Conservation (phyloP, 1,140 invertebrate genomes). For the Cotesia chilonis region DNA sequence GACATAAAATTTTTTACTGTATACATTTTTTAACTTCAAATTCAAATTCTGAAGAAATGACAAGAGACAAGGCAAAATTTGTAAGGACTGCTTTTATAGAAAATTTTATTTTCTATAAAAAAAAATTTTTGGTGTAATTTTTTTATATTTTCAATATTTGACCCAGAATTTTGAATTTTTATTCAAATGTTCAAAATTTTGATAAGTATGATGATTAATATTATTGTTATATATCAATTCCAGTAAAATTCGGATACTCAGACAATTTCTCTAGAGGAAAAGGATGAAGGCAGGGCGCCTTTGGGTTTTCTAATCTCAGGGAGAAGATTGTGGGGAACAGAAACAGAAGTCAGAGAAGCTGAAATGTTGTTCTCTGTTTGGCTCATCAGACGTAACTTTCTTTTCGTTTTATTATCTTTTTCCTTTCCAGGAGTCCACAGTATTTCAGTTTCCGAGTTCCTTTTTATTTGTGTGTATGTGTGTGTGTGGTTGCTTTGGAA, state of each 20-base stretch:
- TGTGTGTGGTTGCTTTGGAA: too few species aligned
- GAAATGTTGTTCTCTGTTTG: conserved; percentile 8
- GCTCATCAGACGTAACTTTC: conserved; percentile 5
- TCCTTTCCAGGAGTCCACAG: background rate
- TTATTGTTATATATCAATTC: background rate
- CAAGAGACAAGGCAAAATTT: too few species aligned
- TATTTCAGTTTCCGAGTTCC: background rate
- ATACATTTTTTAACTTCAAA: too few species aligned
- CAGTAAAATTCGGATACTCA: background rate
- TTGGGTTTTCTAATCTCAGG: conserved; percentile 9
- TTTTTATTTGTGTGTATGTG: too few species aligned
- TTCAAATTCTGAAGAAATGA: too few species aligned
- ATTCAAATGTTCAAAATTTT: background rate
- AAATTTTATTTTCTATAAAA: too few species aligned
- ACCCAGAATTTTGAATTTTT: too few species aligned
- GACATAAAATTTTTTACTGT: too few species aligned
- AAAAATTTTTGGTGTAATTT: too few species aligned
- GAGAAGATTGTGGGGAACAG: background rate
- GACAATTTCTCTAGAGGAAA: background rate
- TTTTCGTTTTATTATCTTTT: background rate
- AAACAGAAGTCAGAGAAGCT: background rate
- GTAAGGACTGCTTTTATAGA: too few species aligned
- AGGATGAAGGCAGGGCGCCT: background rate
- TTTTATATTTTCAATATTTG: too few species aligned
- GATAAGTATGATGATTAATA: background rate